phyloP scores from a whole-genome alignment of 2,888 invertebrate species.

The Megastigmus dorsalis region DNA sequence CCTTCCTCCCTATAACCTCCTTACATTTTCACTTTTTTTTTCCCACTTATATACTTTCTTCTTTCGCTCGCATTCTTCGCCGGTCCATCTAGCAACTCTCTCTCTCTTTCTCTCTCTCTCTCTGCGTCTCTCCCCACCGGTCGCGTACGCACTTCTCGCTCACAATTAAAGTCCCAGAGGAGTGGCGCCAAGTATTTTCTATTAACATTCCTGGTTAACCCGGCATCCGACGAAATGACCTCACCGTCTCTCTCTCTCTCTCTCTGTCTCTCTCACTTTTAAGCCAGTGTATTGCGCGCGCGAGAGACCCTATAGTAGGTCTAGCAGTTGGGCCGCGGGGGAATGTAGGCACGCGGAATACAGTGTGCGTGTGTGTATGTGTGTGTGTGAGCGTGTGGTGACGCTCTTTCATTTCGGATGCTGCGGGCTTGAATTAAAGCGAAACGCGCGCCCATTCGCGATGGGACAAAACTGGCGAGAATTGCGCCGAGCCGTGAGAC shows the following conservation, averaged over 20 bases:
- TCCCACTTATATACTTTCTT: neutral
- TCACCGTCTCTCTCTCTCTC: slow-evolving; percentile 58
- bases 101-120: slow-evolving; percentile 36
- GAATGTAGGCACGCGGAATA: neutral
- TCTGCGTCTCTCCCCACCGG: too few species aligned
- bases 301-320: neutral
- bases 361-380: too few species aligned
- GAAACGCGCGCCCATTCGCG: slow-evolving; percentile 10
- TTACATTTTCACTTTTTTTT: neutral
- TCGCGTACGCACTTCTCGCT: too few species aligned
- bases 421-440: slow-evolving; percentile 40
- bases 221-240: slow-evolving; percentile 69
- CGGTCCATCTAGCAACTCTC: neutral
- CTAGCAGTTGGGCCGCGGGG: neutral
- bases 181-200: slow-evolving; percentile 70
- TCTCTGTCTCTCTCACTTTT: neutral
- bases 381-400: too few species aligned
- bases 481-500: neutral
- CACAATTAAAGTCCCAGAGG: slow-evolving; percentile 69
- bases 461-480: neutral
- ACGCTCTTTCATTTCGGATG: slow-evolving; percentile 29
- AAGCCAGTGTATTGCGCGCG: neutral
- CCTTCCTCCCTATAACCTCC: neutral
- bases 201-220: slow-evolving; percentile 73
- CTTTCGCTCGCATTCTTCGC: neutral